phyloP scores from a whole-genome alignment of 2,888 invertebrate species.

The Girardia tigrina region DNA sequence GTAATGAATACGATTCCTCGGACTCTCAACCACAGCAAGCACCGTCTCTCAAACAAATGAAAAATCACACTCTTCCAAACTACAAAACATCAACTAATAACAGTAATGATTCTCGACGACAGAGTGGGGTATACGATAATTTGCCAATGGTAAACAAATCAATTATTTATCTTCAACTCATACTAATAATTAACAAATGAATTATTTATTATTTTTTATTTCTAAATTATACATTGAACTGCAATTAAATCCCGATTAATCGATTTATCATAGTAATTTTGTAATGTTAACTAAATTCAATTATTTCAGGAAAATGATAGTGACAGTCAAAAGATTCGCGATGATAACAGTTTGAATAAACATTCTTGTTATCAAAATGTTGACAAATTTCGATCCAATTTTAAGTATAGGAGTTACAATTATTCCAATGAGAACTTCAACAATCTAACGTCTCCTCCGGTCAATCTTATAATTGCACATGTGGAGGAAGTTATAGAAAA shows the following conservation, averaged over 20 bases:
- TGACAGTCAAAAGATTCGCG: not conserved
- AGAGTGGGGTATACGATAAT: constrained; percentile 6
- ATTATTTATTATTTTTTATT: too few species aligned
- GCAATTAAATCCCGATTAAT: too few species aligned
- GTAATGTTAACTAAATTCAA: not conserved
- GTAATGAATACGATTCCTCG: not conserved
- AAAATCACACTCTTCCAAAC: constrained; percentile 1
- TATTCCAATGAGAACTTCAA: not conserved
- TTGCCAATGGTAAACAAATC: not conserved
- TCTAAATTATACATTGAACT: too few species aligned
- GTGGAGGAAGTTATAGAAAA: not conserved
- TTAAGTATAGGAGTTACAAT: not conserved
- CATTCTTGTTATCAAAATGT: not conserved
- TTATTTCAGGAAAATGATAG: too few species aligned
- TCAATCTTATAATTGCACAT: not conserved
- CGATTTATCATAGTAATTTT: not conserved
- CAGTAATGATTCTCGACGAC: not conserved
- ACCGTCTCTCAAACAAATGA: constrained; percentile 3
- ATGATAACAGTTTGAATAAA: not conserved
- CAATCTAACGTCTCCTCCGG: not conserved
- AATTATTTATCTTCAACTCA: not conserved
- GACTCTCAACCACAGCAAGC: constrained; percentile 8
- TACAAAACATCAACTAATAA: not conserved
- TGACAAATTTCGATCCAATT: not conserved
- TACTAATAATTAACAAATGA: not conserved